phyloP scores from a whole-genome alignment of 1,140 invertebrate genomes.

The Drosophila azteca region DNA sequence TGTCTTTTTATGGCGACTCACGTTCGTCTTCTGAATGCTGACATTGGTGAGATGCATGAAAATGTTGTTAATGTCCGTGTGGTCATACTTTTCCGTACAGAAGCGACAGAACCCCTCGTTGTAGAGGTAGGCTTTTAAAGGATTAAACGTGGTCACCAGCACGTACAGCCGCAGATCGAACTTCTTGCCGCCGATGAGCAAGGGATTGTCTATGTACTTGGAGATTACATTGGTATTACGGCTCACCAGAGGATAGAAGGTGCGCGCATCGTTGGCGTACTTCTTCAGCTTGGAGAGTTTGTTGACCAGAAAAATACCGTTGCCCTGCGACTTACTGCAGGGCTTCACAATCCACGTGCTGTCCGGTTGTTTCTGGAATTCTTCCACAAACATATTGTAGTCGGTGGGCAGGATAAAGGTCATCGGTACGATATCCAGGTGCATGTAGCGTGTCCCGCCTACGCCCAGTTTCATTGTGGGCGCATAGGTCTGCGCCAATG shows the following conservation, averaged over 20 bases:
- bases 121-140: slow-evolving; percentile 92
- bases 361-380: slow-evolving; percentile 94
- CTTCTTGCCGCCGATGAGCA: slow-evolving; percentile 94
- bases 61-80: slow-evolving; percentile 91
- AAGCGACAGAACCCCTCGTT: slow-evolving; percentile 92
- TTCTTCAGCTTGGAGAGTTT: slow-evolving; percentile 94
- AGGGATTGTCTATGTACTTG: slow-evolving; percentile 93
- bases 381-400: slow-evolving; percentile 97
- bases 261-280: slow-evolving; percentile 92
- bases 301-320: slow-evolving; percentile 94
- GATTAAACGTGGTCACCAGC: slow-evolving; percentile 92
- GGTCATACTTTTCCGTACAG: slow-evolving; percentile 91
- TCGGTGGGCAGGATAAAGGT: slow-evolving; percentile 96
- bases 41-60: slow-evolving; percentile 96
- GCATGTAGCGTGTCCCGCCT: slow-evolving; percentile 89
- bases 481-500: slow-evolving; percentile 89
- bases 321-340: slow-evolving; percentile 94
- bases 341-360: slow-evolving; percentile 99
- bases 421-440: slow-evolving; percentile 95
- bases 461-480: slow-evolving; percentile 86
- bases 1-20: slow-evolving; percentile 84
- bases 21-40: slow-evolving; percentile 91
- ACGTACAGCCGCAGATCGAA: slow-evolving; percentile 94
- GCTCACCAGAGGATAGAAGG: slow-evolving; percentile 89
- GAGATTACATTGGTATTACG: slow-evolving; percentile 96